phyloP scores from a whole-genome alignment of 2,888 invertebrate genomes.

The Ashinkailepas kermadecensis region DNA sequence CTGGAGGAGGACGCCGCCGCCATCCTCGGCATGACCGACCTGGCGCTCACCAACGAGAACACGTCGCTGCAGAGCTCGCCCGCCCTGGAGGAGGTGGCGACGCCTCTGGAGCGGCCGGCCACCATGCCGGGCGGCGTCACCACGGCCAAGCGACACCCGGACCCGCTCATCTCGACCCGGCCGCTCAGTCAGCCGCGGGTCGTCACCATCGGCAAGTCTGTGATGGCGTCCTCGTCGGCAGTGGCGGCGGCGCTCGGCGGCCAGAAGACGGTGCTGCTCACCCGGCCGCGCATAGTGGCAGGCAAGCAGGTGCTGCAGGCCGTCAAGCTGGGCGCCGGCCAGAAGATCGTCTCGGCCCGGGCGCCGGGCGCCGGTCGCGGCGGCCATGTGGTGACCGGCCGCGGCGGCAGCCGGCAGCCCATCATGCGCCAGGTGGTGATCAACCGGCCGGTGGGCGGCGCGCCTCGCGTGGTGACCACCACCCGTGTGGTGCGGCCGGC shows the following conservation, averaged over 20 bases:
- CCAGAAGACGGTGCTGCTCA: constrained; percentile 20
- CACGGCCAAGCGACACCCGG: not conserved
- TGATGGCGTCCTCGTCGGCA: not conserved
- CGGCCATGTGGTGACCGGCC: not conserved
- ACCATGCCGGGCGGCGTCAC: not conserved
- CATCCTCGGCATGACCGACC: constrained; percentile 17
- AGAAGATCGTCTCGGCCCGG: not conserved
- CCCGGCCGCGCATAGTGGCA: constrained; percentile 20
- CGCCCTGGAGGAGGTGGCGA: not conserved
- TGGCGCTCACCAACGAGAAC: constrained; percentile 14
- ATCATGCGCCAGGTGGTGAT: not conserved
- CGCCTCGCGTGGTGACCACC: not conserved
- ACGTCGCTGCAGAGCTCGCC: not conserved
- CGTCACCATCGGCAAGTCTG: constrained; percentile 23
- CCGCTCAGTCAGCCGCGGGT: constrained; percentile 14
- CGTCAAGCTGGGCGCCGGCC: constrained; percentile 11
- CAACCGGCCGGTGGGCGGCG: not conserved
- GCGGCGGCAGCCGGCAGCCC: not conserved
- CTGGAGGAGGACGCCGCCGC: constrained; percentile 22
- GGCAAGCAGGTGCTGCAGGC: constrained; percentile 18
- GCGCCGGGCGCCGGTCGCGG: not conserved
- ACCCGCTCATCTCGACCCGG: constrained; percentile 10
- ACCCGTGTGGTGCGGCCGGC: constrained; percentile 13
- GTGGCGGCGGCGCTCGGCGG: not conserved
- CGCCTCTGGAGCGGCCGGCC: not conserved